Evolutionary conservation across 2,888 invertebrate species (phyloP).

Genomic region (Carterocephalus palaemon): DNA sequence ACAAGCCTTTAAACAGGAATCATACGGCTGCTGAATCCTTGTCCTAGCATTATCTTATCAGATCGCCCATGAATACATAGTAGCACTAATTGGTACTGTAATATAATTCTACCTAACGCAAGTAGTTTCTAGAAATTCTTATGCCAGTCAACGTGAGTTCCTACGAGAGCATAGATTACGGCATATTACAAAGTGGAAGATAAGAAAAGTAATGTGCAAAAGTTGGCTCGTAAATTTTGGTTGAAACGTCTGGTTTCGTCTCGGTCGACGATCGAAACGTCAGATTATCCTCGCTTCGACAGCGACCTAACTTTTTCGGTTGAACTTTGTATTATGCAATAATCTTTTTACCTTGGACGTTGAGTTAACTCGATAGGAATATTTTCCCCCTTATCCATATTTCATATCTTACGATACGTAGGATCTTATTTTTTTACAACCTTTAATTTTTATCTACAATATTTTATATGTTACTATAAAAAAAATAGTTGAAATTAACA

Average conservation of each 20-base stretch:
- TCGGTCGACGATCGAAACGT: constrained; percentile 53
- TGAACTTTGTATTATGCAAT: constrained; percentile 50
- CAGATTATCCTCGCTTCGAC: constrained; percentile 67
- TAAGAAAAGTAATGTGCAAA: constrained; percentile 72
- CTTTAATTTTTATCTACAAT: too few relatives aligned
- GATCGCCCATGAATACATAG: constrained; percentile 56
- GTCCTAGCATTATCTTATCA: constrained; percentile 45
- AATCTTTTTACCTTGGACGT: constrained; percentile 38
- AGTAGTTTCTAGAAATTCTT: constrained; percentile 21
- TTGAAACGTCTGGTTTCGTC: constrained; percentile 63
- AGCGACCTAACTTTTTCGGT: constrained; percentile 56
- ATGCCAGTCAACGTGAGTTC: constrained; percentile 16
- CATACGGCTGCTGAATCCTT: constrained; percentile 51
- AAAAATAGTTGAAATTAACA: too few relatives aligned
- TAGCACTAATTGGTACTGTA: constrained; percentile 47
- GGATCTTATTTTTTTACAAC: too few relatives aligned
- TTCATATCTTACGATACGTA: too few relatives aligned
- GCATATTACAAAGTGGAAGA: constrained; percentile 55
- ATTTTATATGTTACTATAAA: too few relatives aligned
- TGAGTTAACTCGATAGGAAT: constrained; percentile 25
- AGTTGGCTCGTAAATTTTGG: constrained; percentile 70
- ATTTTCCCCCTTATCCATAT: neutral
- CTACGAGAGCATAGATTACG: constrained; percentile 39
- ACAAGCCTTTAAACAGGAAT: constrained; percentile 54
- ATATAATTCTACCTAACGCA: constrained; percentile 40